These are phyloP conservation scores for Idris sp. DNA, from an alignment of 1,140 invertebrate species.

Conservation along the genomic window DNA sequence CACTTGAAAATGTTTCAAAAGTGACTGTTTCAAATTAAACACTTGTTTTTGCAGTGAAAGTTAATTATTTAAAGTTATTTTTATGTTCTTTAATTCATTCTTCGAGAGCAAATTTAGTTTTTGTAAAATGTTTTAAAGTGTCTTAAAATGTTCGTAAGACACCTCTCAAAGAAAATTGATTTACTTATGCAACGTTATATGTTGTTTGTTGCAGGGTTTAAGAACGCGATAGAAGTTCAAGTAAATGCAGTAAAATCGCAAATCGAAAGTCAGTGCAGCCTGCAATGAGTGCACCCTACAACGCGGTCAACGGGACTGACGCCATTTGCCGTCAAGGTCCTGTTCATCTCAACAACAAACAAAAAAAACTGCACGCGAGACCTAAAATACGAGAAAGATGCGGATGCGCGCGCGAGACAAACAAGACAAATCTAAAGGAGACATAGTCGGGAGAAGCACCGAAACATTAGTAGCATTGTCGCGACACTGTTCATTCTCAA, in stretches of 20 bases:
- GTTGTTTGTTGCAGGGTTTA: slow-evolving; percentile 88
- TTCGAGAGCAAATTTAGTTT: too few species aligned
- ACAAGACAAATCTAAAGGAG: slow-evolving; percentile 40
- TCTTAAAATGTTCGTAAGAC: too few species aligned
- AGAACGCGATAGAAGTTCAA: slow-evolving; percentile 96
- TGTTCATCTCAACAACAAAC: slow-evolving; percentile 58
- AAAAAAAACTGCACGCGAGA: slow-evolving; percentile 40
- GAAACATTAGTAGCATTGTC: slow-evolving; percentile 26
- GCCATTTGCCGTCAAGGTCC: slow-evolving; percentile 63
- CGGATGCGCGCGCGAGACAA: slow-evolving; percentile 57
- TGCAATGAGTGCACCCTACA: slow-evolving; percentile 84
- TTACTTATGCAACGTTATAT: too few species aligned
- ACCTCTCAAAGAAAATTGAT: too few species aligned
- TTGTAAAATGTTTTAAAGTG: too few species aligned
- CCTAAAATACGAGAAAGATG: slow-evolving; percentile 22
- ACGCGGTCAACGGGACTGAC: slow-evolving; percentile 65
- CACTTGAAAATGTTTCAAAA: too few species aligned
- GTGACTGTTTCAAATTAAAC: too few species aligned
- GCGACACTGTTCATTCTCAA: slow-evolving; percentile 12
- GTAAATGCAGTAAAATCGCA: slow-evolving; percentile 95
- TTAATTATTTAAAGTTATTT: too few species aligned
- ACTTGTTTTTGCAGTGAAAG: too few species aligned
- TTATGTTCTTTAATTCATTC: too few species aligned
- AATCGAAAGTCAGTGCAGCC: slow-evolving; percentile 94
- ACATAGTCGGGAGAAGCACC: slow-evolving; percentile 28